phyloP scores from a whole-genome alignment of 2,797 vertebrate species.

The Tiaroga cobitis region DNA sequence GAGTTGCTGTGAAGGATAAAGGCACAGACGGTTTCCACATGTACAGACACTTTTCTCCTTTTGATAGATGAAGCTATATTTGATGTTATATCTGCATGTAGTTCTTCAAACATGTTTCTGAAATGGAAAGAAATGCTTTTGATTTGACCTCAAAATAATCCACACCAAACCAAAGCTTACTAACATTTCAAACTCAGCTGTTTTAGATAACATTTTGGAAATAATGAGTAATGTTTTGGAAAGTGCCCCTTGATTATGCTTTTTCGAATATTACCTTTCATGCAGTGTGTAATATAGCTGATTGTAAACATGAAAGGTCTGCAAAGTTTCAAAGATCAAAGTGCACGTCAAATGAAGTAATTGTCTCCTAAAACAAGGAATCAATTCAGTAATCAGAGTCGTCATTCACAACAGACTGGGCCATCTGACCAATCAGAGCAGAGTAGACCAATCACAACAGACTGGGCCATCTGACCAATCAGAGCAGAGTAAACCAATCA shows the following conservation, averaged over 20 bases:
- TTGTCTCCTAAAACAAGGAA: background rate
- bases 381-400: too few species aligned
- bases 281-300: background rate
- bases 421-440: too few species aligned
- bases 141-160: background rate
- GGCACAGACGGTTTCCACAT: constrained; percentile 36
- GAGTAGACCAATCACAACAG: too few species aligned
- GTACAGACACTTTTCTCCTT: background rate
- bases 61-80: background rate
- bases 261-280: background rate
- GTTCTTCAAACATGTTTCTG: background rate
- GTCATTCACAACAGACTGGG: too few species aligned
- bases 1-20: constrained; percentile 21
- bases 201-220: background rate
- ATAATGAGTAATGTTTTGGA: background rate
- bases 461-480: too few species aligned
- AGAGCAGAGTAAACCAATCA: too few species aligned
- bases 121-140: background rate
- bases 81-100: background rate
- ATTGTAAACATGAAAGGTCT: background rate
- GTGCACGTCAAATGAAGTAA: background rate
- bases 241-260: background rate
- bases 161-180: too few species aligned
- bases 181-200: background rate
- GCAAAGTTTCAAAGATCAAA: background rate